Evolutionary conservation across 2,888 invertebrate genomes (phyloP).

Genomic region (Allophyes oxyacanthae): DNA sequence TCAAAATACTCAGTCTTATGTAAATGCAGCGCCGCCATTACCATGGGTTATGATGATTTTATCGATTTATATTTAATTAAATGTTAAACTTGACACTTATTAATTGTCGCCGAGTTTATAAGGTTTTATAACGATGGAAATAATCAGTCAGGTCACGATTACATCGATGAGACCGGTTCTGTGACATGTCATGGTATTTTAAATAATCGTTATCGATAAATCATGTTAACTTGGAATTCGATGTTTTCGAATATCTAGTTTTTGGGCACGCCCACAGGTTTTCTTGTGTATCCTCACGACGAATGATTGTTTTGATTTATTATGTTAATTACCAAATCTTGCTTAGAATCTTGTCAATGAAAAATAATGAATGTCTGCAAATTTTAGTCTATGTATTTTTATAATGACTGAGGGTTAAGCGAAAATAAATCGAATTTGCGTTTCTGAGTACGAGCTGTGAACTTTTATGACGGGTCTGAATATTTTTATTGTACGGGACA

Average conservation of each 20-base stretch:
- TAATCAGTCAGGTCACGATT: constrained; percentile 74
- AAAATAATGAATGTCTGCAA: constrained; percentile 11
- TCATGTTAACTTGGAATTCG: constrained; percentile 65
- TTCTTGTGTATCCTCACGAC: constrained; percentile 39
- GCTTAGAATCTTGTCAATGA: constrained; percentile 9
- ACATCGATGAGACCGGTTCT: constrained; percentile 75
- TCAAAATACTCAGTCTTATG: constrained; percentile 51
- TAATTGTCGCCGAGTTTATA: constrained; percentile 80
- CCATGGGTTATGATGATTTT: constrained; percentile 72
- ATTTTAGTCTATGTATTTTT: no score
- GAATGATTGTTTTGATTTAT: constrained; percentile 56
- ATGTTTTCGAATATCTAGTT: constrained; percentile 61
- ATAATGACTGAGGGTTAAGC: constrained; percentile 6
- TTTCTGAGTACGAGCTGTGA: constrained; percentile 26
- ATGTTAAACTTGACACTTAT: constrained; percentile 84
- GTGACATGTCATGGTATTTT: constrained; percentile 77
- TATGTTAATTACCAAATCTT: constrained; percentile 53
- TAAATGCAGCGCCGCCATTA: constrained; percentile 51
- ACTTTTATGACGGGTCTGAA: constrained; percentile 58
- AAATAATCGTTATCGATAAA: constrained; percentile 77
- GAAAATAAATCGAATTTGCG: constrained; percentile 30
- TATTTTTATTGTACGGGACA: constrained; percentile 66
- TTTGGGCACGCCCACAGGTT: constrained; percentile 56
- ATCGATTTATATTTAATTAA: constrained; percentile 77
- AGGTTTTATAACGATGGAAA: constrained; percentile 76